Percentiles rank a stretch among this genome's conserved stretches.
phyloP scores from a whole-genome alignment of 1,140 invertebrate species.

The Plectus sambesii region DNA sequence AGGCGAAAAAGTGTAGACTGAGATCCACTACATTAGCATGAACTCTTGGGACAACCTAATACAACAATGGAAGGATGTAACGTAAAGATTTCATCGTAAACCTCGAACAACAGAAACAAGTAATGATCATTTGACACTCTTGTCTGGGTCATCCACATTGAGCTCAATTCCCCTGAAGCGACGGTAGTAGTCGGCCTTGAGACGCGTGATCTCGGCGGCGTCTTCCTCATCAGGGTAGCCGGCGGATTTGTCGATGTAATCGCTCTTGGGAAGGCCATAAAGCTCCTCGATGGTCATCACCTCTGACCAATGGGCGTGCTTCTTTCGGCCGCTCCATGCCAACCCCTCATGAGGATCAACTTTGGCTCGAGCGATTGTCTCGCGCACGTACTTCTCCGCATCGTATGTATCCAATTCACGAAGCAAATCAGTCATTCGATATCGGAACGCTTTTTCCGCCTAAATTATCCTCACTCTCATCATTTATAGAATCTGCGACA shows the following conservation, averaged over 20 bases:
- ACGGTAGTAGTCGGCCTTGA: conserved; percentile 31
- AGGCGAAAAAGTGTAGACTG: no score
- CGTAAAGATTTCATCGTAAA: no score
- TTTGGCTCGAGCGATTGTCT: conserved; percentile 34
- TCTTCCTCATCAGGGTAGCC: conserved; percentile 35
- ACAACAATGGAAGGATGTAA: no score
- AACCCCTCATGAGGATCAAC: conserved; percentile 32
- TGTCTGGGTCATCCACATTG: no score
- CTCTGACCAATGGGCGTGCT: conserved; percentile 40
- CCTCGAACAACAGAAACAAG: no score
- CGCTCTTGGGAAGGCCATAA: conserved; percentile 28
- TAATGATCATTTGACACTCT: no score
- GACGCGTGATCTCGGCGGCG: conserved; percentile 20
- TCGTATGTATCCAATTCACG: conserved; percentile 33
- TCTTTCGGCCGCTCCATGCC: conserved; percentile 31
- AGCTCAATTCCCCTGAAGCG: no score
- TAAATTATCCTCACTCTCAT: no score
- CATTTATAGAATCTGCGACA: no score
- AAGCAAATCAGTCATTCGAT: conserved; percentile 32
- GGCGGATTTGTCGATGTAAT: conserved; percentile 35
- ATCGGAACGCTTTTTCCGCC: conserved; percentile 35
- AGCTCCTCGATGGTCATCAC: conserved; percentile 40
- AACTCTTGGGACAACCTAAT: no score
- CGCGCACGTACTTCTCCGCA: conserved; percentile 36
- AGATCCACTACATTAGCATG: no score